Evolutionary conservation across 2,113 vertebrate species (phyloP).

Genomic region (Silurus meridionalis): DNA sequence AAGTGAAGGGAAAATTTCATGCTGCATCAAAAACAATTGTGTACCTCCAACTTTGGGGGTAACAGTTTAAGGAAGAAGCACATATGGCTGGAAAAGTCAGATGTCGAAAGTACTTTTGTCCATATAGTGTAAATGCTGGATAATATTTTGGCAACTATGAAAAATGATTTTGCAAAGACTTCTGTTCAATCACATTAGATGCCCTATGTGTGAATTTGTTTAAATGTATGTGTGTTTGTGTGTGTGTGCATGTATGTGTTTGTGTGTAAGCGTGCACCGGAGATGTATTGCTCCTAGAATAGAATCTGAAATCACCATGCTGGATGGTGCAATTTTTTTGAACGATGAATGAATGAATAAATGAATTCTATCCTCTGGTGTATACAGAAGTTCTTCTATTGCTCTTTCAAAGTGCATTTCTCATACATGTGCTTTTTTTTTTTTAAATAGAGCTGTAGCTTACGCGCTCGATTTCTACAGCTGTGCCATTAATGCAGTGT

Average conservation of each 20-base stretch:
- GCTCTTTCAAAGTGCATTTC: neutral
- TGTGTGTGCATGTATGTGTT: neutral
- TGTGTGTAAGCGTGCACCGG: too few species aligned
- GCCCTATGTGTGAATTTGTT: too few species aligned
- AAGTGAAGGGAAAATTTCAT: too few species aligned
- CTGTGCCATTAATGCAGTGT: neutral
- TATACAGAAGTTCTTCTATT: neutral
- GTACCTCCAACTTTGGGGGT: too few species aligned
- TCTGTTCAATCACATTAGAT: too few species aligned
- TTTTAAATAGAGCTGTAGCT: neutral
- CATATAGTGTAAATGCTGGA: too few species aligned
- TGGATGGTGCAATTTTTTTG: neutral
- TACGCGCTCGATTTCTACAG: neutral
- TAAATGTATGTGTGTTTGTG: neutral
- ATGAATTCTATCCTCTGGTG: neutral
- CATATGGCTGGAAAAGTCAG: too few species aligned
- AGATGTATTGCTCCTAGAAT: neutral
- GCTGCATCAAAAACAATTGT: too few species aligned
- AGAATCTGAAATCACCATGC: neutral
- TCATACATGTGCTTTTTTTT: neutral
- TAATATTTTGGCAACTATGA: too few species aligned
- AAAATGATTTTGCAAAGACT: too few species aligned
- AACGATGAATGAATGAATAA: neutral
- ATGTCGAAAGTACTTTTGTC: too few species aligned
- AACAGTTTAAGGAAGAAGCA: too few species aligned